These are phyloP conservation scores for Caerostris extrusa DNA, from an alignment of 1,140 invertebrate species.

Conservation along the genomic window DNA sequence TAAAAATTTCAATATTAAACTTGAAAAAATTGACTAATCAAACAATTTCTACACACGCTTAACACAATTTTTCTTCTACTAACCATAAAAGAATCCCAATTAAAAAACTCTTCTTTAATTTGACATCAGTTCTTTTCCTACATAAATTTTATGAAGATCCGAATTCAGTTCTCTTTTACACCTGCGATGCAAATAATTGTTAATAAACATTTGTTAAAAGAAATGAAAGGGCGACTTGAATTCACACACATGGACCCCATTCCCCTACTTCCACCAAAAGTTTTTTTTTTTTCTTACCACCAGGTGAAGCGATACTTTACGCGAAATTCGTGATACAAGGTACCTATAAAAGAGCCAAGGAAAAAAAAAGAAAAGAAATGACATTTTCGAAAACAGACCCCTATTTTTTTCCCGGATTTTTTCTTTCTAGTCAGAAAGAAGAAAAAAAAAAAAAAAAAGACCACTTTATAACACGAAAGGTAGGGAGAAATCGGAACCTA, in stretches of 20 bases:
- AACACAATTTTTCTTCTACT: no score
- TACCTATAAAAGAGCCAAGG: conserved; percentile 40
- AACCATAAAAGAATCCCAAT: no score
- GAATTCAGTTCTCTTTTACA: conserved; percentile 53
- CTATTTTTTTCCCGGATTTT: conserved; percentile 9
- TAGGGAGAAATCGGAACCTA: conserved; percentile 48
- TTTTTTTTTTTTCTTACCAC: conserved; percentile 36
- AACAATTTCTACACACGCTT: no score
- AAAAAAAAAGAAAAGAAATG: conserved; percentile 48
- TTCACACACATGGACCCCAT: background rate
- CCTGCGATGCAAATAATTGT: conserved; percentile 69
- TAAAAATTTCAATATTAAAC: no score
- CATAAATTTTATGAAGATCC: conserved; percentile 25
- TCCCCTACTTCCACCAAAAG: background rate
- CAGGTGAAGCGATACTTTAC: conserved; percentile 66
- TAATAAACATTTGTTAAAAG: conserved; percentile 46
- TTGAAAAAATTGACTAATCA: no score
- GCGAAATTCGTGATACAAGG: conserved; percentile 68
- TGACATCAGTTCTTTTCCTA: no score
- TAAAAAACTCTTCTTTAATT: no score
- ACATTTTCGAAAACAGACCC: conserved; percentile 37
- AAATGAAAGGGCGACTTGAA: background rate
- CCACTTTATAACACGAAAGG: conserved; percentile 60
- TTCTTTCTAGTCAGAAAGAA: background rate
- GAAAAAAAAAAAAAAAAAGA: conserved; percentile 20